Base-by-base conservation (phyloP, 1,140 invertebrate genomes). In the Drosophila suzukii region DNA sequence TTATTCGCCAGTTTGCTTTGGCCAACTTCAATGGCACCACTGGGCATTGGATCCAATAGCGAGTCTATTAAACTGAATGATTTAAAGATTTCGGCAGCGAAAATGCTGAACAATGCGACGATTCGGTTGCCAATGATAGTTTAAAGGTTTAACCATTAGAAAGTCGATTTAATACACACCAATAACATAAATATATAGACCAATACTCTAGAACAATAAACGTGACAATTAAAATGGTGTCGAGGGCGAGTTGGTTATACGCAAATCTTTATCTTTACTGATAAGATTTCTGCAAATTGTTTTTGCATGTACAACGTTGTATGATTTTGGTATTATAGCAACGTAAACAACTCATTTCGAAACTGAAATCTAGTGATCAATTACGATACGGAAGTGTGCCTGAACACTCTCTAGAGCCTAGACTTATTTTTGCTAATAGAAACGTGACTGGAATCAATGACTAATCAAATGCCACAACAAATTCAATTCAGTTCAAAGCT, bases 1-100 rank as follows among this genome's bases (percentile, higher is more conserved):
- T 75, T 75, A 75, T 65, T 74, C 60, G 51, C 24, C 6, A 60
- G 24, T 75, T 57, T 39, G 60, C 73, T 75, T 75, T 75, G 70
- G 44, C 39, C 70, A 75, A 74, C 59, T 54, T 74, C 58, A 56
- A 63, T 74, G 72, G 70, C 67, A 56, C 43, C 47, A 47, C 20
- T 46, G 47, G 59, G 30, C 59, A 38, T 46, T 66, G 61, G 61
- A 51, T 49, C 32, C 61, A 36, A 43, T 27, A 50, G n/a, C 41
- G 43, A 36, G 57, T 34, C 70, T 43, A 62, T 63, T 75, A 63
- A 50, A 75, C 34, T 17, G 32, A 63, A 65, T 75, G 71, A 65
- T 65, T 75, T 43, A 63, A 74, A 74, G 44, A 57, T 75, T 74
- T 74, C 30, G 17, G 53, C 54, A 62, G 30, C 46, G 43, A 62